phyloP scores from a whole-genome alignment of 1,140 invertebrate genomes.

The Leptopilina boulardi region DNA sequence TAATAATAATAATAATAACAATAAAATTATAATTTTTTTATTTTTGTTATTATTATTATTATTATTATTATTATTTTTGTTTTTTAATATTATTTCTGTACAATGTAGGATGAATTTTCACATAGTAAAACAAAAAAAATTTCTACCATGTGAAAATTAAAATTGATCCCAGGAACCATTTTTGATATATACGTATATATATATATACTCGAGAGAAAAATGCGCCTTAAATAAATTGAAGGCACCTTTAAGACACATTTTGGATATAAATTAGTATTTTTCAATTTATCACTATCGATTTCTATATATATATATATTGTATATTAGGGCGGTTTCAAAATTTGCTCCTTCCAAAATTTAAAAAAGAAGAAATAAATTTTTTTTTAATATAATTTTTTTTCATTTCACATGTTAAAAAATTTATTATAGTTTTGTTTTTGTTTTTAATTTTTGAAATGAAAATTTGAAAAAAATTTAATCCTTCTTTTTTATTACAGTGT shows the following conservation, averaged over 20 bases:
- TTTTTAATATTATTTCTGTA: not conserved
- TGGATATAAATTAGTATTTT: not conserved
- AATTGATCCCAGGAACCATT: not conserved
- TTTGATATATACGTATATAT: no score
- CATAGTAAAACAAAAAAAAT: not conserved
- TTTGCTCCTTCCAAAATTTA: not conserved
- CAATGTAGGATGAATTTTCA: not conserved
- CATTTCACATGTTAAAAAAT: not conserved
- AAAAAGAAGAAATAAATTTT: slow-evolving; percentile 15
- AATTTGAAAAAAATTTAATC: no score
- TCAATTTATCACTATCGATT: slow-evolving; percentile 17
- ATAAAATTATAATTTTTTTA: not conserved
- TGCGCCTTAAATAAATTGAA: not conserved
- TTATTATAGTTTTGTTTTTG: no score
- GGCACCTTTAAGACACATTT: slow-evolving; percentile 16
- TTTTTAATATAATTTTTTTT: not conserved
- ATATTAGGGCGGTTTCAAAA: slow-evolving; percentile 16
- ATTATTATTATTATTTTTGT: not conserved
- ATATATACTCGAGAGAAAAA: not conserved
- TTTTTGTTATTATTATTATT: not conserved
- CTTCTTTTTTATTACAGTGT: no score
- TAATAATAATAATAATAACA: not conserved
- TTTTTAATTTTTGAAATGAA: no score
- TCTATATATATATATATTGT: no score
- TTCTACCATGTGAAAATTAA: not conserved